phyloP scores from a whole-genome alignment of 2,797 vertebrate genomes.

The Myripristis murdjan region DNA sequence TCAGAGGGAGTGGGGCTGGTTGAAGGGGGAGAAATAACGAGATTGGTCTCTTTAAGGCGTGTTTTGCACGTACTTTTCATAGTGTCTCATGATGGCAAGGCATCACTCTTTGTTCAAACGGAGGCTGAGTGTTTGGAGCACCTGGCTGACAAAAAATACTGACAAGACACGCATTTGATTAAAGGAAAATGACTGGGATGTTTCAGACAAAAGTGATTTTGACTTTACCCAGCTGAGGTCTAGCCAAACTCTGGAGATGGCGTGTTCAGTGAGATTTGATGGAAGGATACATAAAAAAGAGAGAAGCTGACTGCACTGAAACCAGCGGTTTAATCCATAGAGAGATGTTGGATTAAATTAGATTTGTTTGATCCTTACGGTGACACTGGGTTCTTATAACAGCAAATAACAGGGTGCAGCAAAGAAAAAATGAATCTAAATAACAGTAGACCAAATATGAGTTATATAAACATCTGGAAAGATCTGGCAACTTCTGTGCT shows the following conservation, averaged over 20 bases:
- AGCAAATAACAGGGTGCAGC: too few species aligned
- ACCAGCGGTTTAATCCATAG: too few species aligned
- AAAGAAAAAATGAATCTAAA: too few species aligned
- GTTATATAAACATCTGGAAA: too few species aligned
- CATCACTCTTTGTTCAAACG: constrained; percentile 43
- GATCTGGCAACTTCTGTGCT: too few species aligned
- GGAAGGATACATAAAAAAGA: constrained; percentile 13
- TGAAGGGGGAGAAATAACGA: constrained; percentile 26
- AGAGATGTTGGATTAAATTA: background rate
- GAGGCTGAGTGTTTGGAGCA: constrained; percentile 25
- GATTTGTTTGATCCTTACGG: too few species aligned
- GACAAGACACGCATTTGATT: constrained; percentile 30
- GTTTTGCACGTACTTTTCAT: constrained; percentile 33
- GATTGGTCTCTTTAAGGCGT: constrained; percentile 33
- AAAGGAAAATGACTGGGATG: constrained; percentile 36
- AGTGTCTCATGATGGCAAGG: constrained; percentile 32
- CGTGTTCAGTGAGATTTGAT: constrained; percentile 29
- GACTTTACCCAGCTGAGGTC: constrained; percentile 21
- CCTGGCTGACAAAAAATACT: constrained; percentile 27
- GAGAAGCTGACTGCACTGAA: background rate
- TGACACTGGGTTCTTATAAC: too few species aligned
- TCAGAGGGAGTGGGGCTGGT: constrained; percentile 17
- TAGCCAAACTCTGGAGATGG: constrained; percentile 27
- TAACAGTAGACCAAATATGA: too few species aligned
- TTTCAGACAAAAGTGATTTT: constrained; percentile 29